Conservation (phyloP, 2,113 vertebrate species). For the Pyrgilauda ruficollis region DNA sequence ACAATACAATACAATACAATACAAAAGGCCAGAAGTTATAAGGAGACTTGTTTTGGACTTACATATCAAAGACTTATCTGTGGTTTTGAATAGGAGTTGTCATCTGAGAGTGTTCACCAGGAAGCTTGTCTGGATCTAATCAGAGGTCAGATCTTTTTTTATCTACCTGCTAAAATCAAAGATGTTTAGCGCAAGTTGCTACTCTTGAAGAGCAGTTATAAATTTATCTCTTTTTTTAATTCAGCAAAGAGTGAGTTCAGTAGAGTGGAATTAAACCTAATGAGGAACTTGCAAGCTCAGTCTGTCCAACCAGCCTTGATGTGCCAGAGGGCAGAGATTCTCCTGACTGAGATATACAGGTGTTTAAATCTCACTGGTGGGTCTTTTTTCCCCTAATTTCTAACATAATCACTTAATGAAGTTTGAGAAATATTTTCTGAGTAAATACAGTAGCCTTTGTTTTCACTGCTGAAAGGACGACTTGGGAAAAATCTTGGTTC, state of each 20-base stretch:
- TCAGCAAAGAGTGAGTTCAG: background rate
- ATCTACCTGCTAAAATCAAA: background rate
- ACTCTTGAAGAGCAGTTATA: background rate
- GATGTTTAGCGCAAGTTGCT: background rate
- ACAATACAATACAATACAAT: background rate
- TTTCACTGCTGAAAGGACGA: background rate
- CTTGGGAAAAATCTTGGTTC: background rate
- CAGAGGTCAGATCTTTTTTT: background rate
- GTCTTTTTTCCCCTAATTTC: background rate
- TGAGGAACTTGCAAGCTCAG: background rate
- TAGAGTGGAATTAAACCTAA: background rate
- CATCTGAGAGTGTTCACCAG: background rate
- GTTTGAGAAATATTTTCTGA: background rate
- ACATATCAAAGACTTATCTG: fast-evolving
- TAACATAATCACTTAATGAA: background rate
- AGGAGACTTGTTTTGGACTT: background rate
- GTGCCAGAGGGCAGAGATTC: background rate
- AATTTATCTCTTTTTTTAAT: background rate
- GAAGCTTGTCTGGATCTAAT: background rate
- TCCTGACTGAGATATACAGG: background rate
- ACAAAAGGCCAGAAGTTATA: background rate
- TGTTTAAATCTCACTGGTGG: background rate
- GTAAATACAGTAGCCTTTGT: background rate
- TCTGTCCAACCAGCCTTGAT: background rate
- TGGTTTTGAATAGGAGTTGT: background rate